phyloP scores from a whole-genome alignment of 2,888 invertebrate species.

The Drosophila meridiana region DNA sequence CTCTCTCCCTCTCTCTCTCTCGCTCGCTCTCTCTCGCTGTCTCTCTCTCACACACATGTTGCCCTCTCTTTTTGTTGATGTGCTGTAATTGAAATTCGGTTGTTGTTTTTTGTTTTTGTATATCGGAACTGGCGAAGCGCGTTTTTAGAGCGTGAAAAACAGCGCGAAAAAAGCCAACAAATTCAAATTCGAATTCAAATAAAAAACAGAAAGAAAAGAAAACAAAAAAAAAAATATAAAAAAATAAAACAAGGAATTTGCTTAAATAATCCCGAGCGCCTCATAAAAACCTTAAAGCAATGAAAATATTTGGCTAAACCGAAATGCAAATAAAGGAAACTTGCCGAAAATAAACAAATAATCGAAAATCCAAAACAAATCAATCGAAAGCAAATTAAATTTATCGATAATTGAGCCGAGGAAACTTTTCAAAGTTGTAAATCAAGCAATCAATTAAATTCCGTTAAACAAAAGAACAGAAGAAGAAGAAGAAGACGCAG shows the following conservation, averaged over 20 bases:
- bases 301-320: conserved; percentile 10
- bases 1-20: not conserved
- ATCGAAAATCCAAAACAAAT: not conserved
- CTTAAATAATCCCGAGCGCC: not conserved
- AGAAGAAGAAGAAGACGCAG: not conserved
- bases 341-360: conserved; percentile 6
- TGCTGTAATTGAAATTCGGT: conserved; percentile 16
- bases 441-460: conserved; percentile 21
- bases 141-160: conserved; percentile 43
- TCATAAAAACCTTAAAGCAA: conserved; percentile 6
- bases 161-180: not conserved
- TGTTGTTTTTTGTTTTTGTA: conserved; percentile 28
- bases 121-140: conserved; percentile 21
- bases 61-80: conserved; percentile 1
- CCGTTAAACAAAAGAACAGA: not conserved
- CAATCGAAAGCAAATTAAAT: conserved; percentile 9
- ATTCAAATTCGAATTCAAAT: not conserved
- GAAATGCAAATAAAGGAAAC: conserved; percentile 5
- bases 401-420: conserved; percentile 24
- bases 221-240: not conserved
- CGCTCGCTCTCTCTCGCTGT: not conserved
- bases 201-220: too few relatives aligned
- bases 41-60: not conserved
- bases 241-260: conserved; percentile 3
- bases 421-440: conserved; percentile 13